A percentile compares a stretch with the other conserved stretches of the same genome.
Conservation (phyloP, 2,888 invertebrate species). For the Sinopyrophorus schimmeli region DNA sequence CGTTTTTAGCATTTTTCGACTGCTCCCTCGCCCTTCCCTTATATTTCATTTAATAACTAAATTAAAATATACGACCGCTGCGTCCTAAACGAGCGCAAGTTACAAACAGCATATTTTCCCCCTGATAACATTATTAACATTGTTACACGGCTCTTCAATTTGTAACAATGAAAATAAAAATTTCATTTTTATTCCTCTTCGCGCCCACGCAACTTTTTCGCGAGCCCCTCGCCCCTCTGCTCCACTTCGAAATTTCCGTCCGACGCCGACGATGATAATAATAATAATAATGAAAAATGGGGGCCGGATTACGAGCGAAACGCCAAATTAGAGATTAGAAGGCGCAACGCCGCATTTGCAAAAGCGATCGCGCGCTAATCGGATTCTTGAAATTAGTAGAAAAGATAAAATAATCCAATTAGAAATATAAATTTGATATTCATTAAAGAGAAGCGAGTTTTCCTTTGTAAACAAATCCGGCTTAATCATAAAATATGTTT, state of each 20-base stretch:
- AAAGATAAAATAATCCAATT: constrained; percentile 27
- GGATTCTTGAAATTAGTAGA: constrained; percentile 12
- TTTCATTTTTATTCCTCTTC: constrained; percentile 14
- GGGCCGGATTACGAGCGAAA: no score
- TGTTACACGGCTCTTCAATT: constrained; percentile 29
- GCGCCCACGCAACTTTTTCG: not conserved
- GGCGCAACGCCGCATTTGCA: no score
- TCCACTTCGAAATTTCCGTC: not conserved
- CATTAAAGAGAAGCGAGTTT: constrained; percentile 26
- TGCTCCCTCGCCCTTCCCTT: constrained; percentile 4
- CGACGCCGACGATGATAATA: not conserved
- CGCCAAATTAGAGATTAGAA: no score
- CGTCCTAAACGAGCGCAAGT: constrained; percentile 22
- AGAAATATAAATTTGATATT: constrained; percentile 25
- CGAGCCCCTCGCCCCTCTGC: not conserved
- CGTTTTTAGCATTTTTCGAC: constrained; percentile 18
- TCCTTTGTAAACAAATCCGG: constrained; percentile 33
- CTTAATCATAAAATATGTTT: constrained; percentile 34
- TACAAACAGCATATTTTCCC: constrained; percentile 28
- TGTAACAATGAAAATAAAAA: constrained; percentile 28
- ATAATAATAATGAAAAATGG: not conserved
- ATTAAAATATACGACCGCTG: constrained; percentile 25
- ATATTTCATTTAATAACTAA: constrained; percentile 23
- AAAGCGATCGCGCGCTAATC: no score
- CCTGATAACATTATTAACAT: constrained; percentile 27